Evolutionary conservation across 2,888 invertebrate genomes (phyloP).

Genomic region (Nymphalis polychloros): DNA sequence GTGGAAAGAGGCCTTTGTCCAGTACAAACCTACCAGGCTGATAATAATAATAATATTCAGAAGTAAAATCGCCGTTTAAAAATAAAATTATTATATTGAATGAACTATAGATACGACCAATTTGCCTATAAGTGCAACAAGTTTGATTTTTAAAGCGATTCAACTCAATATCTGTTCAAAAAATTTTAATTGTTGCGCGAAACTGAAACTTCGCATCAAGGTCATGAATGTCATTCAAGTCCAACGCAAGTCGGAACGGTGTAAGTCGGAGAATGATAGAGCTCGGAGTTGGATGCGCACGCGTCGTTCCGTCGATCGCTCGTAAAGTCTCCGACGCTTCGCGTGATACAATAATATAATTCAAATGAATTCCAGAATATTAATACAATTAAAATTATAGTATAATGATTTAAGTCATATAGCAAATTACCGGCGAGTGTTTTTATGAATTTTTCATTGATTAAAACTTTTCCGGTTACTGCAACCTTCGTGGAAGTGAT

Average conservation of each 20-base stretch:
- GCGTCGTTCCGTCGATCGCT: constrained; percentile 44
- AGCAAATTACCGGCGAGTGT: background rate
- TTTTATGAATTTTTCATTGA: background rate
- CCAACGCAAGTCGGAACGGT: constrained; percentile 40
- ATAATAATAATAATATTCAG: no score
- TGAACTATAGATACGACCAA: no score
- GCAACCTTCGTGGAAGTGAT: constrained; percentile 29
- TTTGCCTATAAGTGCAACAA: no score
- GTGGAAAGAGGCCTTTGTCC: no score
- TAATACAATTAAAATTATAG: background rate
- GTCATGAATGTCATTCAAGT: constrained; percentile 63
- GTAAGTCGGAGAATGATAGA: background rate
- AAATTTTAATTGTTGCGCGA: constrained; percentile 45
- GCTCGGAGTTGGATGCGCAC: constrained; percentile 45
- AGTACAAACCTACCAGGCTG: no score
- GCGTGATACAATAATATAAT: background rate
- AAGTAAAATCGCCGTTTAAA: no score
- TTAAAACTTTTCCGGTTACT: constrained; percentile 42
- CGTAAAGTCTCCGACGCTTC: constrained; percentile 19
- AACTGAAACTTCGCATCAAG: constrained; percentile 56
- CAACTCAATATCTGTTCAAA: constrained; percentile 5
- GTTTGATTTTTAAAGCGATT: background rate
- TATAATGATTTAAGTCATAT: constrained; percentile 4
- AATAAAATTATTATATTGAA: no score
- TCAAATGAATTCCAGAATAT: background rate